A percentile compares a stretch with the other conserved stretches of the same genome.
Conservation (phyloP, 2,888 invertebrate genomes). For the Biston stratarius region DNA sequence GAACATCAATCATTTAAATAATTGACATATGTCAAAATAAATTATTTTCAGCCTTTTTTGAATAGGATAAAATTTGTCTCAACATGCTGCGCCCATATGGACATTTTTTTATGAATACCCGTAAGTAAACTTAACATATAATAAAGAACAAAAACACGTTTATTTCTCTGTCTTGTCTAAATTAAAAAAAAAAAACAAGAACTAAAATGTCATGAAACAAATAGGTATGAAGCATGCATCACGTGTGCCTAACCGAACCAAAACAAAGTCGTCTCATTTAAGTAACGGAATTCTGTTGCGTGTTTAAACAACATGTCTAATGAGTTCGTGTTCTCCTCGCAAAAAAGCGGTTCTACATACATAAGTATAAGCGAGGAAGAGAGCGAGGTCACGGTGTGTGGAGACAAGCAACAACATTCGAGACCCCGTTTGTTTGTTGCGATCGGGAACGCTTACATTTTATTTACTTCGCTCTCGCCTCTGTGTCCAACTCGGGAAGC, state of each 20-base stretch:
- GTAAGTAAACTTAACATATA: not conserved
- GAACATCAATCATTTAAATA: too few relatives aligned
- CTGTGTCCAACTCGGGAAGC: constrained; percentile 55
- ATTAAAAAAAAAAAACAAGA: not conserved
- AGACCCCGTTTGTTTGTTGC: constrained; percentile 53
- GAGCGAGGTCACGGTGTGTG: not conserved
- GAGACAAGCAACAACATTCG: constrained; percentile 21
- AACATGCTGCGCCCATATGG: too few relatives aligned
- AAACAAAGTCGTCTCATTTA: constrained; percentile 19
- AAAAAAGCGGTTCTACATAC: constrained; percentile 11
- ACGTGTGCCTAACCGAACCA: not conserved
- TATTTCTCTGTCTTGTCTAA: constrained; percentile 6
- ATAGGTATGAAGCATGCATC: not conserved
- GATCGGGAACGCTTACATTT: constrained; percentile 57
- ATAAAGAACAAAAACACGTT: not conserved
- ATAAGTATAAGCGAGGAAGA: constrained; percentile 22
- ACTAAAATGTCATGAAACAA: constrained; percentile 15
- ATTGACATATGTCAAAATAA: too few relatives aligned
- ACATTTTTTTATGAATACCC: not conserved
- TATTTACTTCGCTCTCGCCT: constrained; percentile 55
- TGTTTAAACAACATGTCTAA: constrained; percentile 28
- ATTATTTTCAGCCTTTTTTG: too few relatives aligned
- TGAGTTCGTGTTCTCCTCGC: constrained; percentile 24
- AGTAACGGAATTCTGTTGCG: constrained; percentile 26
- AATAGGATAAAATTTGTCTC: too few relatives aligned